A percentile compares a stretch with the other conserved stretches of the same genome.
Evolutionary conservation across 2,888 invertebrate genomes (phyloP).

Genomic region (Eupeodes luniger): DNA sequence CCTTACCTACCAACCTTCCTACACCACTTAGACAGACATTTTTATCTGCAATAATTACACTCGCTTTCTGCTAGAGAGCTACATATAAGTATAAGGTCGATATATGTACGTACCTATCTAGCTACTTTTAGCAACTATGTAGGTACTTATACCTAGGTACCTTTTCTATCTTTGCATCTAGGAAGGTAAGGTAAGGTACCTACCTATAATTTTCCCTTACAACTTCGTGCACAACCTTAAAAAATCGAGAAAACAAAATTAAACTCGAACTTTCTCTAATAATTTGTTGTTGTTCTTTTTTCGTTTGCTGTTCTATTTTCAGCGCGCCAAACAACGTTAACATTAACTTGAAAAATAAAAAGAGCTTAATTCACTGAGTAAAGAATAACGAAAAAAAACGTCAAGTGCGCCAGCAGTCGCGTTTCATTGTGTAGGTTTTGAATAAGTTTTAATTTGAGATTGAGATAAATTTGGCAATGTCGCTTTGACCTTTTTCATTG

Average conservation of each 20-base stretch:
- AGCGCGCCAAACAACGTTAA: constrained; percentile 23
- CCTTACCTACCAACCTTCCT: neutral
- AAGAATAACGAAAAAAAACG: constrained; percentile 45
- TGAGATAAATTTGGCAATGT: constrained; percentile 58
- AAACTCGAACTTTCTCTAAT: constrained; percentile 68
- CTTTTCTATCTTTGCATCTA: neutral
- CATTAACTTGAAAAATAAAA: constrained; percentile 19
- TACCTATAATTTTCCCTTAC: constrained; percentile 3
- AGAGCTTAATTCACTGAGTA: constrained; percentile 68
- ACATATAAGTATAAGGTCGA: neutral
- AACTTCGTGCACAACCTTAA: constrained; percentile 36
- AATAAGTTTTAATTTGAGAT: neutral
- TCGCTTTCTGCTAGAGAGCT: neutral
- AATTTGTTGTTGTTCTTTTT: constrained; percentile 44
- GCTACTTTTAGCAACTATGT: neutral
- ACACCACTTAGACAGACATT: neutral
- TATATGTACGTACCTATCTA: neutral
- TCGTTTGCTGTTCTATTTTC: constrained; percentile 48
- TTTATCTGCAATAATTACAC: neutral
- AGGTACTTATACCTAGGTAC: neutral
- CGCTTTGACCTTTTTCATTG: constrained; percentile 68
- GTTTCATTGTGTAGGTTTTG: constrained; percentile 36
- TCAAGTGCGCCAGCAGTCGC: constrained; percentile 28
- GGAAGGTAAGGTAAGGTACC: neutral
- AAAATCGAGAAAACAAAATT: constrained; percentile 45